Conservation (phyloP, 2,113 vertebrate species). For the Cacatua alba region DNA sequence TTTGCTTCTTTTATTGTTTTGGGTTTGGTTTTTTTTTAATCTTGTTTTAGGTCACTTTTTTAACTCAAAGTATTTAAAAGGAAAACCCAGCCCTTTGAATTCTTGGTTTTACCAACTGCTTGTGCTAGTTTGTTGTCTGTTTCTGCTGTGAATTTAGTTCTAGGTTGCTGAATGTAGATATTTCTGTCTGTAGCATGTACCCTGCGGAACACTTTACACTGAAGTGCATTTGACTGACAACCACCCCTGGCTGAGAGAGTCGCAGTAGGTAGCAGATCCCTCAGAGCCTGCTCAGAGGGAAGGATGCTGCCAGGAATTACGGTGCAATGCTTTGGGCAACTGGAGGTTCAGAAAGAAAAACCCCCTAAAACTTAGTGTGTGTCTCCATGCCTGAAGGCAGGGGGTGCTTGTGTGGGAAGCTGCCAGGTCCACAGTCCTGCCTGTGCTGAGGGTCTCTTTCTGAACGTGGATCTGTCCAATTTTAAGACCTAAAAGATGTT, state of each 20-base stretch:
- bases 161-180: constrained; percentile 43
- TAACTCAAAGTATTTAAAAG: constrained; percentile 64
- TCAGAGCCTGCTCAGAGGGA: neutral
- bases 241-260: neutral
- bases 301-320: neutral
- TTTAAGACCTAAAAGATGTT: neutral
- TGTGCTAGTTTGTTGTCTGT: constrained; percentile 9
- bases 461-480: neutral
- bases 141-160: constrained; percentile 57
- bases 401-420: neutral
- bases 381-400: neutral
- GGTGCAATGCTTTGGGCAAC: neutral
- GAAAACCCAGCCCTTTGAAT: constrained; percentile 32
- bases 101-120: constrained; percentile 58
- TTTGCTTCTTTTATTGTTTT: constrained; percentile 31
- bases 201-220: neutral
- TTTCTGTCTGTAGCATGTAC: neutral
- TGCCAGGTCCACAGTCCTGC: neutral
- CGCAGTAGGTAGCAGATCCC: neutral
- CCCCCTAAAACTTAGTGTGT: neutral
- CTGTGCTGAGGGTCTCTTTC: neutral
- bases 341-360: neutral
- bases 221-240: neutral
- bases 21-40: constrained; percentile 38
- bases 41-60: constrained; percentile 62